phyloP scores from a whole-genome alignment of 2,888 invertebrate genomes.

The Tetragnatha montana region DNA sequence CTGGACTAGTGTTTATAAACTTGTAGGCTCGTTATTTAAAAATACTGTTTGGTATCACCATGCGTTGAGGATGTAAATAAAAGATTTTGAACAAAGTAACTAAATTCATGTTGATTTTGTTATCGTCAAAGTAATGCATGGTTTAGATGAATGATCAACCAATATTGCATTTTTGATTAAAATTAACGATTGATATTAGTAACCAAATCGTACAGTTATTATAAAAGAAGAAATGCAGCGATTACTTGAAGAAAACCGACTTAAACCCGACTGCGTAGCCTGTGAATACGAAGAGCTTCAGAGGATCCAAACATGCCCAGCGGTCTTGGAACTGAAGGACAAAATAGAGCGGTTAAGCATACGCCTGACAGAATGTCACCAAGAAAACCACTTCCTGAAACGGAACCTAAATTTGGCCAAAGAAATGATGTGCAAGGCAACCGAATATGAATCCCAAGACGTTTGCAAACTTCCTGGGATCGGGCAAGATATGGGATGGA shows the following conservation, averaged over 20 bases:
- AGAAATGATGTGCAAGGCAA: constrained; percentile 46
- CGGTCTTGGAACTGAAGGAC: constrained; percentile 37
- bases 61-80: no score
- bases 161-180: no score
- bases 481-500: constrained; percentile 16
- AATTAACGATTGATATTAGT: no score
- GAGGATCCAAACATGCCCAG: constrained; percentile 31
- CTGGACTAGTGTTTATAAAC: no score
- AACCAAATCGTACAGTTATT: no score
- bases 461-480: constrained; percentile 20
- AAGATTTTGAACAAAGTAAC: no score
- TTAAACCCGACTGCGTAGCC: background rate
- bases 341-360: constrained; percentile 53
- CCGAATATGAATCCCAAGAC: constrained; percentile 10
- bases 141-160: no score
- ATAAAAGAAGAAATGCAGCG: background rate
- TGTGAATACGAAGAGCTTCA: constrained; percentile 32
- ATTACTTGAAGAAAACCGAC: background rate
- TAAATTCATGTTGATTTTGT: no score
- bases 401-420: constrained; percentile 34
- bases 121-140: no score
- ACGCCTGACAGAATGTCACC: constrained; percentile 34
- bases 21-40: no score
- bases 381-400: constrained; percentile 56
- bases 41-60: no score